Base-by-base conservation (phyloP, 2,888 invertebrate species). In the Andrena marginata region DNA sequence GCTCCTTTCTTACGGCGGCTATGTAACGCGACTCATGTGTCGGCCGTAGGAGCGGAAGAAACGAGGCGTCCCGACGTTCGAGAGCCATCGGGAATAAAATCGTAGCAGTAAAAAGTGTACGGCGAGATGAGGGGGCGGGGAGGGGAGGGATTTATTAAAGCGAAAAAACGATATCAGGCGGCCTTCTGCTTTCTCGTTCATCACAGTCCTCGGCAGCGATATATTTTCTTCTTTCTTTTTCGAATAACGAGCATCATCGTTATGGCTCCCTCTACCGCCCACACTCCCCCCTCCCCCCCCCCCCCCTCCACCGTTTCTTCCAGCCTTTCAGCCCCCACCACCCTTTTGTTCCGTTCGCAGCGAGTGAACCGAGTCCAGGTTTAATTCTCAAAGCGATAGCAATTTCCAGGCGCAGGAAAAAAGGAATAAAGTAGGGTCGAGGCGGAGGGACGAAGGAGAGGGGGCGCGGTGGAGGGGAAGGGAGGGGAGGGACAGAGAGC, bases 311-410 rank as follows among this genome's bases (percentile, higher is more conserved):
- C 70, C 77, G 76, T 73, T 82, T 77, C 73, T 75, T 77, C 78
- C 69, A 42, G 35, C 69, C 59, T 31, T 60, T 60, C 29, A 76
- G 31, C 33, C 67, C 74, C 62, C 56, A 70, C 78, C 74, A 69
- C 51, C 78, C 48, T 74, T 84, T 86, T 85, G 78, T 82, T 85
- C 56, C 83, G 80, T 81, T 82, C 82, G 82, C 48, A 76, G 80
- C 80, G 87, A 85, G 81, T 82, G 83, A 85, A 86, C 81, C 83
- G 83, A 88, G 77, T 82, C 85, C 85, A 86, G 82, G 85, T 87
- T 88, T 88, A 88, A 88, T 88, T 88, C 87, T 88, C 88, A 88
- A 88, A 88, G 87, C 85, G 88, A 88, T 83, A 84, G 85, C 84
- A 87, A 89, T 89, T 87, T 87, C 81, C 85, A 82, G 76, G 87